A percentile compares a stretch with the other conserved stretches of the same genome.
Evolutionary conservation across 2,113 vertebrate genomes (phyloP).

Genomic region (Gymnorhina tibicen): DNA sequence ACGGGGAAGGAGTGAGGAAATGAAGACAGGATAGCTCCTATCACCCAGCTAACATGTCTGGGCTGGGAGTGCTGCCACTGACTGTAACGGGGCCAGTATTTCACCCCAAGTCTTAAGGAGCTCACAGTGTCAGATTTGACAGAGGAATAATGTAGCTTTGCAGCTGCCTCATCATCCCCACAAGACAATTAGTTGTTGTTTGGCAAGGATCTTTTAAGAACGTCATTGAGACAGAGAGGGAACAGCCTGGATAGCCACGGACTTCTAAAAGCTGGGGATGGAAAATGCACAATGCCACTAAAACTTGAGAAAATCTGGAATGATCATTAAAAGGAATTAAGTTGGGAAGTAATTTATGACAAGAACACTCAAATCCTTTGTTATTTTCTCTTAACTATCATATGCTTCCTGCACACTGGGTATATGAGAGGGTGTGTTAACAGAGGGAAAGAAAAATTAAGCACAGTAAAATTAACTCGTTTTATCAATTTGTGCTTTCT

Average conservation of each 20-base stretch:
- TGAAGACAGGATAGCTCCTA: conserved; percentile 41
- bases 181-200: conserved; percentile 65
- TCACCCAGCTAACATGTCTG: conserved; percentile 43
- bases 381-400: conserved; percentile 65
- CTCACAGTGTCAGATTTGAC: conserved; percentile 1
- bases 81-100: conserved; percentile 8
- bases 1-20: conserved; percentile 41
- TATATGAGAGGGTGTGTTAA: conserved; percentile 51
- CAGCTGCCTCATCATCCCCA: conserved; percentile 54
- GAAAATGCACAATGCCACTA: conserved; percentile 44
- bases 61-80: conserved; percentile 46
- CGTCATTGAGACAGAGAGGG: conserved; percentile 56
- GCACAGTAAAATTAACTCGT: conserved; percentile 78
- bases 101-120: conserved; percentile 43
- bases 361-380: conserved; percentile 67
- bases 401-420: conserved; percentile 56
- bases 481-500: conserved; percentile 77
- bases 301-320: conserved; percentile 70
- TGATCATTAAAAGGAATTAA: conserved; percentile 67
- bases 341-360: conserved; percentile 69
- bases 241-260: conserved; percentile 54
- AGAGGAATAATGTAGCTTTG: conserved; percentile 3
- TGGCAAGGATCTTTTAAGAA: conserved; percentile 60
- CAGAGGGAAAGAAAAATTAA: conserved; percentile 64
- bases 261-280: conserved; percentile 55